These are phyloP conservation scores for Crenuchus spilurus DNA, from an alignment of 2,797 vertebrate genomes.

Conservation along the genomic window DNA sequence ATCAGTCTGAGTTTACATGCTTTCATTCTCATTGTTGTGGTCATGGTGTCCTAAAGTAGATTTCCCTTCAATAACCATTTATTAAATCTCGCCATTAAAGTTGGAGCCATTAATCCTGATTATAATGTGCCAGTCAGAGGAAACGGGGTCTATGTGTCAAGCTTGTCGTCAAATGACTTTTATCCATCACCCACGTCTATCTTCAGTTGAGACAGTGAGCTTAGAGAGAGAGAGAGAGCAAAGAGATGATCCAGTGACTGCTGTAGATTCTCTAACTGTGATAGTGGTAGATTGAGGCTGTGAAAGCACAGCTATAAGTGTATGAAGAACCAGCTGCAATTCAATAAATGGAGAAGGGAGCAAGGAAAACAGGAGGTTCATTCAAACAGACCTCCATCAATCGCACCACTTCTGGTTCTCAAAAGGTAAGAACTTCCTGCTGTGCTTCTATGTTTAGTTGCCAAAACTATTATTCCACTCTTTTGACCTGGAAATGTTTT, in stretches of 20 bases:
- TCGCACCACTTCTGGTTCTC: slow-evolving; percentile 88
- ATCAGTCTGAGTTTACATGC: slow-evolving; percentile 63
- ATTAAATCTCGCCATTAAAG: slow-evolving; percentile 97
- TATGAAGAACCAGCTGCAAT: slow-evolving; percentile 52
- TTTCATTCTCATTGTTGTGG: slow-evolving; percentile 78
- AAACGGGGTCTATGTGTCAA: slow-evolving; percentile 79
- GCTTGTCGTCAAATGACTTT: slow-evolving; percentile 80
- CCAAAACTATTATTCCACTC: too few relatives aligned
- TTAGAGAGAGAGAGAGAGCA: slow-evolving; percentile 9
- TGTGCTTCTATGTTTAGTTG: background rate
- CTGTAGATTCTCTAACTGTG: background rate
- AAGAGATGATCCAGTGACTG: slow-evolving; percentile 17
- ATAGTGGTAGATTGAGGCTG: slow-evolving; percentile 14
- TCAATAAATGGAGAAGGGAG: slow-evolving; percentile 41
- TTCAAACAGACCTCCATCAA: slow-evolving; percentile 90
- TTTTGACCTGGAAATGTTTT: too few relatives aligned
- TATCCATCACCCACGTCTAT: slow-evolving; percentile 71
- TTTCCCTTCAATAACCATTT: slow-evolving; percentile 98
- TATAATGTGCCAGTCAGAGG: slow-evolving; percentile 82
- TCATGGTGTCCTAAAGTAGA: slow-evolving; percentile 89
- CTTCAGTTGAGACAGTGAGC: slow-evolving; percentile 68
- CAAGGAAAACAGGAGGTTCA: slow-evolving; percentile 74
- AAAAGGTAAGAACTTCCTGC: slow-evolving; percentile 85
- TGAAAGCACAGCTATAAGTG: background rate
- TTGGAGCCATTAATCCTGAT: slow-evolving; percentile 94